Evolutionary conservation across 1,140 invertebrate genomes (phyloP), one percentile per base, ranked within the genome.

Genomic region (Mycetomoellerius zeteki): DNA sequence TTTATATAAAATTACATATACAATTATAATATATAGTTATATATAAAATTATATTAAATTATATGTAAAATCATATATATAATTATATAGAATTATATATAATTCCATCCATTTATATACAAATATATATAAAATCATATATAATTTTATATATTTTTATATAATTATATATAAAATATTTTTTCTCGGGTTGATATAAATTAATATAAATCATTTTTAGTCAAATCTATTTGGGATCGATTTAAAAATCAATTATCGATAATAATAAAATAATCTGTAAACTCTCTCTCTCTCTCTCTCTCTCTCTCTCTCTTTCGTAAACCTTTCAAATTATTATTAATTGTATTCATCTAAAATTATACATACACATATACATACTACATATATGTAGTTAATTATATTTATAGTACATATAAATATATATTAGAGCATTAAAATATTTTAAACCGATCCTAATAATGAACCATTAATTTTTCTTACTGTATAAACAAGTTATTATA

Each of bases 391-490:
- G 0, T 60, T 60, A 76, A 60, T 43, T 60, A 43, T 27, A 16
- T 5, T n/a, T 52, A 10, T 69, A n/a, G 2, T 56, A 43, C 21
- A 14, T 33, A 30, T 30, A 47, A 12, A 43, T 43, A 43, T 43
- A 43, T 12, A 12, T 10, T 2, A 12, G 8, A 10, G 7, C 37
- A 43, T 43, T 43, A 54, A 50, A 37, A 30, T 37, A 8, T 80
- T 80, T 82, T 82, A 47, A 73, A 60, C n/a, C 24, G 8, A 19
- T 82, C 24, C 24, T 21, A 7, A 64, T 72, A 58, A 81, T 33
- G 3, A 73, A 21, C 5, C 14, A 43, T 16, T 65, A 58, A 43
- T 43, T 43, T 60, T 47, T 60, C 7, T n/a, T 73, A 4, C 14
- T 14, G 21, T 6, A 47, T 33, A 60, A 73, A 24, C 19, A 14